phyloP scores from a whole-genome alignment of 2,797 vertebrate genomes.

The Leptoclinus maculatus region DNA sequence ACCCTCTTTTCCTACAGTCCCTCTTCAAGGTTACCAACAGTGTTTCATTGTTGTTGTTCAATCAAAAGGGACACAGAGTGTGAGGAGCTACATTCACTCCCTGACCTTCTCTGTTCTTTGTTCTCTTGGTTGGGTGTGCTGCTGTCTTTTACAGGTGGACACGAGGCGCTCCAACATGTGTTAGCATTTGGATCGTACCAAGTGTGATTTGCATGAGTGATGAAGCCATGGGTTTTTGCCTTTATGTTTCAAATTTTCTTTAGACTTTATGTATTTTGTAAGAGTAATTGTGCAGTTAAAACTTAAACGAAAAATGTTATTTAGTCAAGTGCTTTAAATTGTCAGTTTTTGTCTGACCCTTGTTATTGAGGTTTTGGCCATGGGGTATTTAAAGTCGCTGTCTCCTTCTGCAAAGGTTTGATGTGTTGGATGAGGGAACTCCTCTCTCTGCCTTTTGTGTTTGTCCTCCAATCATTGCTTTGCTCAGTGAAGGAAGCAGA shows the following conservation, averaged over 20 bases:
- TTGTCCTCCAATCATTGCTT: background rate
- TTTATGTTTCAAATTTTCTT: background rate
- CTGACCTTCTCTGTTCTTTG: background rate
- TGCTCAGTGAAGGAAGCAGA: background rate
- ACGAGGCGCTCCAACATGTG: background rate
- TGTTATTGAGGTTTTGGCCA: conserved; percentile 5
- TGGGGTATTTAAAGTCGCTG: conserved; percentile 1
- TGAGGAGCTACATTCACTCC: background rate
- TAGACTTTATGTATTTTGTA: background rate
- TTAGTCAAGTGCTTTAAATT: background rate
- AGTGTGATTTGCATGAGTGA: background rate
- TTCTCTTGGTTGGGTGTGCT: background rate
- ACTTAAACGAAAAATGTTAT: too few relatives aligned
- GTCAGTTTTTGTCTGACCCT: background rate
- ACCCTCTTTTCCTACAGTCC: background rate
- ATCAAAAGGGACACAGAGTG: background rate
- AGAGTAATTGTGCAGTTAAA: background rate
- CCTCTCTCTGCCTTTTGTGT: background rate
- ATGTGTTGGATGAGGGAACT: background rate
- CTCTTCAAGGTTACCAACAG: background rate
- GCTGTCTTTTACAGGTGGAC: background rate
- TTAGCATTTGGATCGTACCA: background rate
- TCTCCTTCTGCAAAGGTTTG: background rate
- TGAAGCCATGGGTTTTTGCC: background rate
- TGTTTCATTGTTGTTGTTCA: background rate